phyloP scores from a whole-genome alignment of 2,888 invertebrate species.

The Drosophila pullipes region DNA sequence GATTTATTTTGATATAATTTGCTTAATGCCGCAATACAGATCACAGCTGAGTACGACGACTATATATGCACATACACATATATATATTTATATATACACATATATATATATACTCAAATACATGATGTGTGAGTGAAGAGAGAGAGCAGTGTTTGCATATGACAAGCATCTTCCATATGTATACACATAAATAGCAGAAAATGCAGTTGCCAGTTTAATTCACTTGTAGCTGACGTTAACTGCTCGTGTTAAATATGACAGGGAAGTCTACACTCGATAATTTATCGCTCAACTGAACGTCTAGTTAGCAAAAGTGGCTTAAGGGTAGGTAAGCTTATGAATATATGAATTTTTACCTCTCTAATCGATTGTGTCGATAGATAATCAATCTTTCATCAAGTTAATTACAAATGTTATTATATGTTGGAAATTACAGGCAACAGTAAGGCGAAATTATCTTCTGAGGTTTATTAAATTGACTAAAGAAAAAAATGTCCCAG shows the following conservation, averaged over 20 bases:
- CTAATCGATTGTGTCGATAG: background rate
- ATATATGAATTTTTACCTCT: background rate
- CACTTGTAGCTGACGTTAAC: background rate
- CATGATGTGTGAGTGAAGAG: background rate
- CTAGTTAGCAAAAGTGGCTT: background rate
- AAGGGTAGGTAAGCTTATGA: background rate
- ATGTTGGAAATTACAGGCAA: background rate
- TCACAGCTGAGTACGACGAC: constrained; percentile 15
- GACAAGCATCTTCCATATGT: constrained; percentile 6
- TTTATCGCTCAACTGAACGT: background rate
- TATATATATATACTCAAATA: background rate
- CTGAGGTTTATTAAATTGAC: background rate
- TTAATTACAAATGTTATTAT: background rate
- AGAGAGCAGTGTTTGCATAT: constrained; percentile 1
- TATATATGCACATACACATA: background rate
- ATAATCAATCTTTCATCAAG: background rate
- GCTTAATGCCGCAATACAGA: constrained; percentile 33
- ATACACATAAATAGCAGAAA: background rate
- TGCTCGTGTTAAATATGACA: background rate
- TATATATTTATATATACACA: background rate
- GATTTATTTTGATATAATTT: constrained; percentile 63
- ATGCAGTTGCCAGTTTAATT: constrained; percentile 3
- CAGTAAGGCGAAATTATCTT: background rate
- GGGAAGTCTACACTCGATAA: background rate
- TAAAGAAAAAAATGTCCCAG: background rate